Base-by-base conservation (phyloP, 2,113 vertebrate genomes). In the Zapornia atra region DNA sequence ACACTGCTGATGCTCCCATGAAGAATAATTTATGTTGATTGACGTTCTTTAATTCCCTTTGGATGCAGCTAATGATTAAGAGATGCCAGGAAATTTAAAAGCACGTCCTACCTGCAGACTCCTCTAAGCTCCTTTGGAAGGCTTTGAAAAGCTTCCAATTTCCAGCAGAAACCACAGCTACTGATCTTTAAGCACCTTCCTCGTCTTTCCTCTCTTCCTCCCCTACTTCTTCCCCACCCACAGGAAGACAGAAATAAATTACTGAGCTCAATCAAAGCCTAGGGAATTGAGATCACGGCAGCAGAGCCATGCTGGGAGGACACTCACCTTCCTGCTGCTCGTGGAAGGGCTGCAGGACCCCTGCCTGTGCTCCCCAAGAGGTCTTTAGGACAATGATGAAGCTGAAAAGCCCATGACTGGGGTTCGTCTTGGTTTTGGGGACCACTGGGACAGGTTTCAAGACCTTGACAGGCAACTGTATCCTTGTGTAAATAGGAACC, bases 21-120 rank as follows among this genome's bases (percentile, higher is more conserved):
- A 96, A 96, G 88, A 94, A 96, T 96, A 94, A 97, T 83, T 96
- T 94, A 82, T 90, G 79, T 77, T 97, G 94, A 97, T 82, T 96
- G 97, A 94, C 72, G 4, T 94, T 64, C 91, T 89, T 86, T 92
- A 96, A 96, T 97, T 96, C 95, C 88, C 88, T 69, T 82, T 64
- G 97, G 95, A 95, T 92, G 79, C 90, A 92, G 89, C 80, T 88
- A 88, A 94, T 93, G 94, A 97, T 97, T 94, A 94, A 93, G 94
- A 90, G 94, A 91, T 94, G 93, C 90, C 92, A 93, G 73, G 79
- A 92, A 90, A 90, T 79, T 78, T 83, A 75, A 93, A 90, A 88
- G 77, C 70, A 70, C 26, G 11, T 92, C 81, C 91, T 95, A 96
- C 94, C 96, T 94, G 96, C 0, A 0, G 80, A 79, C 92, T 86